A percentile compares a stretch with the other conserved stretches of the same genome.
phyloP scores from a whole-genome alignment of 2,888 invertebrate genomes.

The Allygus modestus region DNA sequence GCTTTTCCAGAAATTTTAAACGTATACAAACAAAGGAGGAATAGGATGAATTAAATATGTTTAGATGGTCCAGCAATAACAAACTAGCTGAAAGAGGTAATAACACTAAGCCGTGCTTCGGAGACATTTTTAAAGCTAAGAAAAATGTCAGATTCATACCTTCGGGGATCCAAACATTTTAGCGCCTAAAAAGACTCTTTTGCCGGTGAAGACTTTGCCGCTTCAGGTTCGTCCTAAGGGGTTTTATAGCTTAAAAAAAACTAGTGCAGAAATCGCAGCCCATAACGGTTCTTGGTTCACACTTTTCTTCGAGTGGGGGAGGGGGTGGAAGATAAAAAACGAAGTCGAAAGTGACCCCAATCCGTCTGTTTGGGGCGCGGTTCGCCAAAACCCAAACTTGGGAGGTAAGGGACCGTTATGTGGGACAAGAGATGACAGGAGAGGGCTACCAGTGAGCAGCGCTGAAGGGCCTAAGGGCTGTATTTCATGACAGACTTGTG shows the following conservation, averaged over 20 bases:
- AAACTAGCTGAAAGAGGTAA: no score
- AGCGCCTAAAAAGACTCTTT: not conserved
- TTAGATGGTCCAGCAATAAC: no score
- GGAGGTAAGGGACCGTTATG: not conserved
- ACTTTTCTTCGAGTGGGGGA: not conserved
- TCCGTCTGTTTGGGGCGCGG: not conserved
- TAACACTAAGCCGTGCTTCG: no score
- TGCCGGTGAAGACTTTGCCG: not conserved
- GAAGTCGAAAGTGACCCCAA: conserved; percentile 43
- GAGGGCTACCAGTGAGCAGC: not conserved
- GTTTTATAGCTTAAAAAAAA: not conserved
- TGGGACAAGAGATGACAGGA: not conserved
- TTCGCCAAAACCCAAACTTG: conserved; percentile 9
- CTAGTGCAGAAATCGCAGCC: not conserved
- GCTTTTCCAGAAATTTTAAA: no score
- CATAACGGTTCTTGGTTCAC: not conserved
- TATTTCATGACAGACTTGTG: not conserved
- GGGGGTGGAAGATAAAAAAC: conserved; percentile 25
- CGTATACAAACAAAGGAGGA: no score
- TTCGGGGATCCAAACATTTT: no score
- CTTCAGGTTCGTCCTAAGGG: not conserved
- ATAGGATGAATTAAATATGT: no score
- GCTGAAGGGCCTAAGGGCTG: not conserved
- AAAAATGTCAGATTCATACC: no score
- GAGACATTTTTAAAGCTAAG: no score